Percentiles rank a stretch among this genome's conserved stretches.
Evolutionary conservation across 2,888 invertebrate genomes (phyloP).

Genomic region (Melipona bicolor): DNA sequence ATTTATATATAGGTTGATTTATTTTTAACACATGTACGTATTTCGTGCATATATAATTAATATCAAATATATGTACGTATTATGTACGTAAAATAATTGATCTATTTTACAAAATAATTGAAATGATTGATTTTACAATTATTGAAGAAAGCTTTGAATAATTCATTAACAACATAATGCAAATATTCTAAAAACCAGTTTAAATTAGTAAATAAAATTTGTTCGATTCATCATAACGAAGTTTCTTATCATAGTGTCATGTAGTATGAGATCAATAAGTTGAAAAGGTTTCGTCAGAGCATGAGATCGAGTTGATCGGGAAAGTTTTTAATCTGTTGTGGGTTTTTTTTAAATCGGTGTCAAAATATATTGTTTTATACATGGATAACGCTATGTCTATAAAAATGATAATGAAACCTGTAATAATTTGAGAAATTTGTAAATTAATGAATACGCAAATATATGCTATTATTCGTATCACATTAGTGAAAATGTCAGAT

Average conservation of each 20-base stretch:
- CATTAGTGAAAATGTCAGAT: slow-evolving; percentile 51
- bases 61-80: neutral
- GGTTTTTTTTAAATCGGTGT: slow-evolving; percentile 22
- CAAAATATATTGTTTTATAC: slow-evolving; percentile 3
- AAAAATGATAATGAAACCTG: slow-evolving; percentile 16
- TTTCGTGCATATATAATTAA: neutral
- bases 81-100: neutral
- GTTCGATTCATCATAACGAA: neutral
- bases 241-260: slow-evolving; percentile 61
- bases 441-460: slow-evolving; percentile 7
- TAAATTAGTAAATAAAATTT: neutral
- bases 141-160: neutral
- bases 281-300: slow-evolving; percentile 63
- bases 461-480: slow-evolving; percentile 34
- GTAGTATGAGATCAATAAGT: slow-evolving; percentile 72
- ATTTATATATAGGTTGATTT: neutral
- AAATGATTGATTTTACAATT: neutral
- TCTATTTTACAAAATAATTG: neutral
- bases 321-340: slow-evolving; percentile 33
- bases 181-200: neutral
- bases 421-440: slow-evolving; percentile 12
- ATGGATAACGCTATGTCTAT: slow-evolving; percentile 3
- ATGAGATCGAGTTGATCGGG: slow-evolving; percentile 43
- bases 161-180: neutral
- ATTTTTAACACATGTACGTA: neutral